These are phyloP conservation scores for Rhinolophus sinicus DNA, from an alignment of 2,113 vertebrate species.

Conservation along the genomic window DNA sequence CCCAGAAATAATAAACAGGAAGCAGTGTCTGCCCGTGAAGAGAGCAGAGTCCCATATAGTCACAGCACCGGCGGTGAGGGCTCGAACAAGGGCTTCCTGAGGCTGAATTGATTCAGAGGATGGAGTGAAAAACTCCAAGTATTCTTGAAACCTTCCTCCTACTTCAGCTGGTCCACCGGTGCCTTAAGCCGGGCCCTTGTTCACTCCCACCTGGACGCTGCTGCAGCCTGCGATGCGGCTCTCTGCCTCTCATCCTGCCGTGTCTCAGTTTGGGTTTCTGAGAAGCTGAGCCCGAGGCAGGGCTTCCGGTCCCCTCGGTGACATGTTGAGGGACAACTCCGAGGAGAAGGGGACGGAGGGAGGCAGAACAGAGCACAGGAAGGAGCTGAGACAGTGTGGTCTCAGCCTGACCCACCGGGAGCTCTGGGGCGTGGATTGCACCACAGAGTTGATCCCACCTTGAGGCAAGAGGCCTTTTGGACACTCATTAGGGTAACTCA, in stretches of 20 bases:
- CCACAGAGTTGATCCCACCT: neutral
- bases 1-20: neutral
- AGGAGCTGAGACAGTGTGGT: neutral
- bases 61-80: neutral
- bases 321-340: neutral
- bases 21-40: neutral
- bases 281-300: neutral
- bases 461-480: neutral
- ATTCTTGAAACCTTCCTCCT: neutral
- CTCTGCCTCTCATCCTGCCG: neutral
- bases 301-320: neutral
- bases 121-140: neutral
- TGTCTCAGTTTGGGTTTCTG: neutral
- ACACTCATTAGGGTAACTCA: neutral
- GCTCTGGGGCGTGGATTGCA: neutral
- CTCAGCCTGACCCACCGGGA: accelerated
- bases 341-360: neutral
- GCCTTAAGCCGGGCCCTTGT: neutral
- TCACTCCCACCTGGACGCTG: neutral
- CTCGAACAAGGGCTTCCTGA: neutral
- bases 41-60: neutral
- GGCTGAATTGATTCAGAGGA: neutral
- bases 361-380: neutral
- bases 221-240: neutral
- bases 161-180: accelerated